Evolutionary conservation across 2,797 vertebrate genomes (phyloP).

Genomic region (Xerus rutilus): DNA sequence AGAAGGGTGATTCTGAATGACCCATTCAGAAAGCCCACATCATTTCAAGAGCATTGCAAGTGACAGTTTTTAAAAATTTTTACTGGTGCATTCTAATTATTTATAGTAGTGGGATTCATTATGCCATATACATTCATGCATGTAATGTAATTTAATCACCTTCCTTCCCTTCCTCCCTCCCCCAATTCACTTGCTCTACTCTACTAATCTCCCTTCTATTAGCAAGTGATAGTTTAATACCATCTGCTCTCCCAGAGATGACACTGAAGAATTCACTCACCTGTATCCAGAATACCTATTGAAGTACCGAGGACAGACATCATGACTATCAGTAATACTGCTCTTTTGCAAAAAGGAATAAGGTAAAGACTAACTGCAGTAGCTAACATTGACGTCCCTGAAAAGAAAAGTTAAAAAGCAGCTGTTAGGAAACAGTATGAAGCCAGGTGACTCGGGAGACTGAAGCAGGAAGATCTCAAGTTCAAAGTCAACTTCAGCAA

Average conservation of each 20-base stretch:
- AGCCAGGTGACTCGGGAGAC: too few species aligned
- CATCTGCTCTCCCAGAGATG: neutral
- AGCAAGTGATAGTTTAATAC: neutral
- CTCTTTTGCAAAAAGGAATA: conserved; percentile 92
- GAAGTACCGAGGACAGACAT: conserved; percentile 93
- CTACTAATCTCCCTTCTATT: too few species aligned
- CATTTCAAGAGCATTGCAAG: neutral
- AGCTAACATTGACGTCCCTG: conserved; percentile 92
- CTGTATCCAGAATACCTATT: conserved; percentile 95
- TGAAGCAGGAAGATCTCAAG: too few species aligned
- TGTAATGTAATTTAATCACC: too few species aligned
- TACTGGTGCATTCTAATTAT: too few species aligned
- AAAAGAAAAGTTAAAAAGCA: conserved; percentile 64
- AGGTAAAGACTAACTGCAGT: conserved; percentile 92
- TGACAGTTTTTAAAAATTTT: neutral
- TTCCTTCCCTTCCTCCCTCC: too few species aligned
- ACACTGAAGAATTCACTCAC: conserved; percentile 84
- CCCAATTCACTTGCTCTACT: too few species aligned
- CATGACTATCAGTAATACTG: conserved; percentile 85
- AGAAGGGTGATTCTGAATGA: neutral
- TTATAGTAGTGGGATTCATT: too few species aligned
- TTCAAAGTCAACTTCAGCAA: too few species aligned
- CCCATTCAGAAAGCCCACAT: neutral
- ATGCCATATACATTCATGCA: too few species aligned
- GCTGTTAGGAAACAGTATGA: neutral